A percentile compares a stretch with the other conserved stretches of the same genome.
Evolutionary conservation across 2,888 invertebrate genomes (phyloP).

Genomic region (Hydroisotoma schaefferi): DNA sequence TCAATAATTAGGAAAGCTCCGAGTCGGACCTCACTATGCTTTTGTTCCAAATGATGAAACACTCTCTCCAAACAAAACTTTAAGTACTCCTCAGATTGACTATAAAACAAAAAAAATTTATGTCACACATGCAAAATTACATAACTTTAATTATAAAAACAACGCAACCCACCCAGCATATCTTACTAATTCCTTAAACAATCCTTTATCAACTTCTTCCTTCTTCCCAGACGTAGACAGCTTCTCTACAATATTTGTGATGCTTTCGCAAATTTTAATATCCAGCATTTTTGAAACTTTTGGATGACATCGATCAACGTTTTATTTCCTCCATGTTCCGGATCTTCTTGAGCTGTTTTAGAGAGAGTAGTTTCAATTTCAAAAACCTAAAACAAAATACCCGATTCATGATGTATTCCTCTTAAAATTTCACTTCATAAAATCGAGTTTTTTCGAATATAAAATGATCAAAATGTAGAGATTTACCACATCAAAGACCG

Average conservation of each 20-base stretch:
- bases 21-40: slow-evolving; percentile 58
- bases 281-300: slow-evolving; percentile 26
- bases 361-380: too few relatives aligned
- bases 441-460: too few relatives aligned
- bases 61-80: slow-evolving; percentile 54
- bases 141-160: not conserved
- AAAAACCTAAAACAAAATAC: too few relatives aligned
- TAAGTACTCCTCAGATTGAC: slow-evolving; percentile 54
- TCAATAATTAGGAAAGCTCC: slow-evolving; percentile 57
- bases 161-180: slow-evolving; percentile 32
- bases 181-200: slow-evolving; percentile 31
- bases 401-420: too few relatives aligned
- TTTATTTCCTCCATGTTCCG: too few relatives aligned
- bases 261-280: slow-evolving; percentile 21
- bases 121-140: not conserved
- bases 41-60: slow-evolving; percentile 54
- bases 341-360: too few relatives aligned
- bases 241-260: slow-evolving; percentile 33
- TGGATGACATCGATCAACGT: too few relatives aligned
- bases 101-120: slow-evolving; percentile 42
- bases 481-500: too few relatives aligned
- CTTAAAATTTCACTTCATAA: too few relatives aligned
- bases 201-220: slow-evolving; percentile 28
- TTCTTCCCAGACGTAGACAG: slow-evolving; percentile 34
- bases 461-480: too few relatives aligned